Evolutionary conservation across 64 coral and sea anemone genomes (phyloP).

Genomic region (Anthopleura sola): DNA sequence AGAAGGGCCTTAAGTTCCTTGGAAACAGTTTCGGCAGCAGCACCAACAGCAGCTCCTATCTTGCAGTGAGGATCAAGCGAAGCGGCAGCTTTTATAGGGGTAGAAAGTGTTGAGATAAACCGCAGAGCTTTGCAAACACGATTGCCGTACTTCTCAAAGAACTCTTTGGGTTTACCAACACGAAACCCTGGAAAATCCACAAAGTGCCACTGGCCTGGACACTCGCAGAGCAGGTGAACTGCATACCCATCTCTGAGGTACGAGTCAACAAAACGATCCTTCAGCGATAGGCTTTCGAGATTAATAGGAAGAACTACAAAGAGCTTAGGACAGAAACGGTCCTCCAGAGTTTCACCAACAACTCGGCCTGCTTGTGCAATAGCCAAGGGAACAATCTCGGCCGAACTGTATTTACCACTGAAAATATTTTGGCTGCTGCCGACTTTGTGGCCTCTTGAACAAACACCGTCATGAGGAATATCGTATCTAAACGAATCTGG

Average conservation of each 20-base stretch:
- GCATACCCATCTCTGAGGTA: conserved; percentile 61
- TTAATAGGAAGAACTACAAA: no score
- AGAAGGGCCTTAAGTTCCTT: conserved; percentile 60
- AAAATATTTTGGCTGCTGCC: conserved; percentile 33
- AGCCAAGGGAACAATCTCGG: not conserved
- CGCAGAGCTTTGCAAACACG: conserved; percentile 61
- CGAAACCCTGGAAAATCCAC: conserved; percentile 62
- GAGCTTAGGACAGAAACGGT: not conserved
- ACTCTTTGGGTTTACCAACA: conserved; percentile 39
- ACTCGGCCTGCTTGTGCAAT: not conserved
- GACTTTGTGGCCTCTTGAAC: conserved; percentile 50
- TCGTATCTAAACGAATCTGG: conserved; percentile 27
- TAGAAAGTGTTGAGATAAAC: conserved; percentile 17
- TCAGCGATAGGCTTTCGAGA: no score
- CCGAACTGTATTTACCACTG: conserved; percentile 14
- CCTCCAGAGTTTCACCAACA: conserved; percentile 27
- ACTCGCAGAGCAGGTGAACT: conserved; percentile 81
- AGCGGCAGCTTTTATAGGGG: not conserved
- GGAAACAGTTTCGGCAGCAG: conserved; percentile 1
- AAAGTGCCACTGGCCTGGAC: conserved; percentile 78
- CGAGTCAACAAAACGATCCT: conserved; percentile 5
- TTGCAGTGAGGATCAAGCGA: not conserved
- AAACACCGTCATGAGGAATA: not conserved
- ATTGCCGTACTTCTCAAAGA: conserved; percentile 42
- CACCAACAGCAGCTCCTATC: conserved; percentile 11